Conservation (phyloP, 2,888 invertebrate genomes). For the Dynastes tityus region DNA sequence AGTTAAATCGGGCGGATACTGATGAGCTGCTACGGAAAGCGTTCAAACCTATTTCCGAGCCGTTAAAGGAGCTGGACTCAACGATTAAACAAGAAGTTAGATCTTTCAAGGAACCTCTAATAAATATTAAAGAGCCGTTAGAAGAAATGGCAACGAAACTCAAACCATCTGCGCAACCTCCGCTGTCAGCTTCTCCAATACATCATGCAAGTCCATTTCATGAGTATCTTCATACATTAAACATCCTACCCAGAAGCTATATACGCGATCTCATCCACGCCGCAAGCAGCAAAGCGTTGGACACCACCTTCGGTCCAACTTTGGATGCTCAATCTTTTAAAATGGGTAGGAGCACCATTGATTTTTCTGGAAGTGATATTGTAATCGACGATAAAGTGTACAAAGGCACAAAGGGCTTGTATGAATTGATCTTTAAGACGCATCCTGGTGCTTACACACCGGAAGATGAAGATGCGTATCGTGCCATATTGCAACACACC, state of each 20-base stretch:
- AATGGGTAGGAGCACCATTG: constrained; percentile 40
- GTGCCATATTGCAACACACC: constrained; percentile 42
- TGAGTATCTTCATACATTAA: neutral
- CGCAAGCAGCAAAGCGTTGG: constrained; percentile 16
- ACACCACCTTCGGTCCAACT: neutral
- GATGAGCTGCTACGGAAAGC: constrained; percentile 4
- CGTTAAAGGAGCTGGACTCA: constrained; percentile 8
- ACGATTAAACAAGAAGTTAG: neutral
- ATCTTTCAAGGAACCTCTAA: constrained; percentile 2
- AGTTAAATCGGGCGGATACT: too few species aligned
- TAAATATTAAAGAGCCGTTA: too few species aligned
- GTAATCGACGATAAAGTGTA: too few species aligned
- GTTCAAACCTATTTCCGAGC: constrained; percentile 8
- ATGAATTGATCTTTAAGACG: constrained; percentile 51
- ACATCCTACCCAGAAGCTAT: neutral
- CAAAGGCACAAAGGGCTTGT: too few species aligned
- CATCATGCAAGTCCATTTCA: too few species aligned
- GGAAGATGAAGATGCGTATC: constrained; percentile 45
- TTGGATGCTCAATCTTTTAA: neutral
- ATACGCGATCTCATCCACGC: neutral
- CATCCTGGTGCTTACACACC: constrained; percentile 25
- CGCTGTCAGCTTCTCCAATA: neutral
- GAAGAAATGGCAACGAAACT: neutral
- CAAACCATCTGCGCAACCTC: neutral
- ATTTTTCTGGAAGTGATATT: too few species aligned